Evolutionary conservation across 1,140 invertebrate species (phyloP), one percentile per base, ranked within the genome.

Genomic region (Physella acuta): DNA sequence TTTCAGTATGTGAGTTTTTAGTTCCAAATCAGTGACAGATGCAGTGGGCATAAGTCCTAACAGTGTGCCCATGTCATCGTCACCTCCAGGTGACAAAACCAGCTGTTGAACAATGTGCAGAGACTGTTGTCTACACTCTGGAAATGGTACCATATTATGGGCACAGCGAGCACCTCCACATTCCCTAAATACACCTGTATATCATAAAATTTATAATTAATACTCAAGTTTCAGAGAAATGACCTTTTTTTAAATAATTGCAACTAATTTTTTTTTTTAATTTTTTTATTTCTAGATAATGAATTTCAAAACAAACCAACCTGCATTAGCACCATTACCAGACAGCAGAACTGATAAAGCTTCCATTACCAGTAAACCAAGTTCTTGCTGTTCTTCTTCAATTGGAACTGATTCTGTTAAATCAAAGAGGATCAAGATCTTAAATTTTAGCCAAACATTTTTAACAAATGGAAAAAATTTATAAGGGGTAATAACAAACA

Each of bases 41-140:
- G 94, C 91, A 14, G 92, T 91, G 85, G 97, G 94, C 89, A 98
- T 92, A 20, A 95, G 90, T 51, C 92, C 93, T 3, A 98, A 88
- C 44, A 98, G 86, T 52, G 93, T 93, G 1, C 92, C 90, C 93
- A 98, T 95, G 76, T 97, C 95, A 78, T 98, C 95, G 78, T 98
- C 95, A 28, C 95, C 94, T 2, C 94, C 94, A 70, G 91, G 90
- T 51, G 92, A 94, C 58, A 97, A 88, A 74, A 98, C 91, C 33
- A 97, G 85, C 87, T 97, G 94, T 73, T 93, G 89, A 51, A 88
- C 80, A 72, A 89, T 85, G 88, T 89, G 91, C 65, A 94, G 88
- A 31, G 91, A 91, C 79, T 91, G 90, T 69, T 89, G 90, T 30
- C 94, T 88, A 84, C 93, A 95, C 71, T 94, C 91, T 69, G 89